Evolutionary conservation across 2,888 invertebrate genomes (phyloP), one percentile per base, ranked within the genome.

Genomic region (Archips crataeganus): DNA sequence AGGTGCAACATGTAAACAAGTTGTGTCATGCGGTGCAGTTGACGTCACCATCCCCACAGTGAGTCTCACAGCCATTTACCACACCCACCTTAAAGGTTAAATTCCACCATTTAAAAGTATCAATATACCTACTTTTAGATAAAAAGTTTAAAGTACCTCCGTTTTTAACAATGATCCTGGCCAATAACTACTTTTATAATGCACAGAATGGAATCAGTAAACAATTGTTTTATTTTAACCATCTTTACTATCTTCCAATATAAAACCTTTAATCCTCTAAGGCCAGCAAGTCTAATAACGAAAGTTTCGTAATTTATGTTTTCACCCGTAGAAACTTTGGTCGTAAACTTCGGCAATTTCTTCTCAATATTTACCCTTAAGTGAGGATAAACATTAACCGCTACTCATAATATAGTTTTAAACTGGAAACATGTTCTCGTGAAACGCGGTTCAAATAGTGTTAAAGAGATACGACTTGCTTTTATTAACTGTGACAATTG

Each of bases 231-330:
- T 8, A 10, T 61, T 15, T 36, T 10, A 63, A 61, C 10, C 60
- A 68, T 39, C 49, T 54, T 62, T 54, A 62, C 62, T 62, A n/a
- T 39, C 39, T 45, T 51, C 36, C 23, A 67, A 72, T 63, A 63
- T 64, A 63, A 2, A 23, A 11, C 63, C n/a, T 59, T 63, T 69
- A 60, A 73, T 72, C 63, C 73, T 49, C 36, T 59, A 64, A 69
- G 49, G 57, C 63, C 59, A 51, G 61, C 62, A 39, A 63, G 47
- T 68, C 63, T 32, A 80, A 77, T 77, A 79, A 76, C 71, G 71
- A 82, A 85, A 86, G 80, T 86, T 86, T 82, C 76, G 79, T 84
- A 85, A 86, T 86, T 85, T 83, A 82, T 79, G 78, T 80, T 78
- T 79, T 77, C 75, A 76, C 78, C 78, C 73, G 69, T 67, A 74